Evolutionary conservation across 23 tunicate species (phyloP), one percentile per base, ranked within the genome.

Genomic region (Ciona savignyi): DNA sequence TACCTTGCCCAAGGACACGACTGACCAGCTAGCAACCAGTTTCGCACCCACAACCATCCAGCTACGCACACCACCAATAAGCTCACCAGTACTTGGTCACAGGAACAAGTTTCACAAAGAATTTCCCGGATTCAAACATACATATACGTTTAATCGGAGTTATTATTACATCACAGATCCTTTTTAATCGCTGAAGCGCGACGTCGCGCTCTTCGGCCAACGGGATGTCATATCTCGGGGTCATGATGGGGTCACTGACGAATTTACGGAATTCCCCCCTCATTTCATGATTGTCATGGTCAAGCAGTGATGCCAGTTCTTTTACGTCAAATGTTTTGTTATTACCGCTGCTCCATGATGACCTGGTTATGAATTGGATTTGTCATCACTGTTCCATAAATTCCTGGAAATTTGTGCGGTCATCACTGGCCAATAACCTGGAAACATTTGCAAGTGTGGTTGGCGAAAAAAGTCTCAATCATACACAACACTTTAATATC

Each of bases 281-380:
- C 99, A 94, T 94, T 32, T 94, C 90, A 74, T 82, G 90, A 66
- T 94, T 94, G 86, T 94, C 99, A 65, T 94, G 99, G 63, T 94
- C 99, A 11, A 94, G 84, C 2, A 94, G 61, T n/a, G 33, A 67
- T 29, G 83, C 82, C 86, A 91, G 63, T 20, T 72, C 83, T 20
- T 77, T 86, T 51, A 77, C 51, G 28, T 81, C 74, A 62, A 86
- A 95, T 6, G 80, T 32, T 11, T 20, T 11, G 15, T n/a, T 22
- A 19, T 30, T 0, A 69, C 29, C 49, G 72, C 35, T 25, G 11
- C 15, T 66, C 72, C 74, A 26, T 0, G 63, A 42, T 42, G 56
- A 42, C 56, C 56, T 42, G 56, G 56, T 9, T 6, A 15, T 42
- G 15, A 42, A 42, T 42, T 42, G 56, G 9, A 42, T 6, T n/a